Base-by-base conservation (phyloP, 2,113 vertebrate species). In the Aix galericulata region DNA sequence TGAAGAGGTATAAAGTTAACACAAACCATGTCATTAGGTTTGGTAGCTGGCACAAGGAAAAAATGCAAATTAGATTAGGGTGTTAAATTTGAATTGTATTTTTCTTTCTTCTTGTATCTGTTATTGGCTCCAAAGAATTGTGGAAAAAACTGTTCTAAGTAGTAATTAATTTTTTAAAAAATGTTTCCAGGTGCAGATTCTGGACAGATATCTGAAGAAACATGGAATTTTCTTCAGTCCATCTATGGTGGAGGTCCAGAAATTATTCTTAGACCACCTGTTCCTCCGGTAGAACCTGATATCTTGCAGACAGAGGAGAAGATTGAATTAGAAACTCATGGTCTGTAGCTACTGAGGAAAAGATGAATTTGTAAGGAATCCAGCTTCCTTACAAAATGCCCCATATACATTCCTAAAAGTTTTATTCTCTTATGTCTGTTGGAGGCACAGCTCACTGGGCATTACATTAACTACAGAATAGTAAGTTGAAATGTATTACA, bases 171-270 rank as follows among this genome's bases (percentile, higher is more conserved):
- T 38, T 25, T 75, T 55, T 55, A n/a, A 3, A 2, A 91, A 67
- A 13, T 8, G 10, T 91, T 91, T 96, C 82, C 96, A 99, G 99
- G 99, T 93, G 99, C 99, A 29, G 99, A 99, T 97, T 99, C 99
- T 80, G 99, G 99, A 72, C 99, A 99, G 95, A 99, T 99, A 97
- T 99, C 99, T 13, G 99, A 99, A 94, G 99, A 99, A 97, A 99
- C 99, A 9, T 99, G 99, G 99, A 99, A 98, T 97, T 99, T 99
- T 97, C 98, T 99, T 56, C 98, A 99, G 93, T 99, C 98, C 5
- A 99, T 99, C 93, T 99, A 99, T 56, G 98, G 99, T 38, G 99
- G 99, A 52, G 99, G 99, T 16, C 99, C 99, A 3, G 98, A 99
- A 92, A 98, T 99, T 90, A 99, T 99, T 4, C 95, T 99, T 8